Conservation (phyloP, 2,113 vertebrate genomes). For the Neomonachus schauinslandi region DNA sequence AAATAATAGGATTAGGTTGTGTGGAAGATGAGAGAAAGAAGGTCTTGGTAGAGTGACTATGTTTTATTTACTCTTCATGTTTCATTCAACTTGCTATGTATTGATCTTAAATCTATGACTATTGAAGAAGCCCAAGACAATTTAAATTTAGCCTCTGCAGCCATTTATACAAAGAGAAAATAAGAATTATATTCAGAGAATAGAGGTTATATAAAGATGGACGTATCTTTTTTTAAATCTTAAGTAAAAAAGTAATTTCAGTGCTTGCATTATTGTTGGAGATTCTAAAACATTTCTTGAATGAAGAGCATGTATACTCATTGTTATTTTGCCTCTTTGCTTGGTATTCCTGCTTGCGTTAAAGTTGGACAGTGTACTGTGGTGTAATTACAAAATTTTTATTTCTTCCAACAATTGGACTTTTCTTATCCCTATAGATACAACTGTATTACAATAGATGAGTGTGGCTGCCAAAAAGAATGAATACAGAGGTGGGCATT, state of each 20-base stretch:
- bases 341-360: constrained; percentile 53
- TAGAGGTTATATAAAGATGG: constrained; percentile 32
- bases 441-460: not conserved
- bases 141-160: constrained; percentile 55
- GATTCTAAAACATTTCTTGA: constrained; percentile 21
- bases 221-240: not conserved
- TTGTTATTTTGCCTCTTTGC: constrained; percentile 11
- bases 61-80: constrained; percentile 33
- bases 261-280: constrained; percentile 24
- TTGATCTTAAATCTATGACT: constrained; percentile 28
- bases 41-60: not conserved
- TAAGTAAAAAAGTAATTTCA: constrained; percentile 31
- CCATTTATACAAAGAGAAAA: constrained; percentile 41
- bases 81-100: constrained; percentile 39
- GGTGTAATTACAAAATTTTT: not conserved
- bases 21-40: not conserved
- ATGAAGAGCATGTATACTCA: constrained; percentile 36
- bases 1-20: not conserved
- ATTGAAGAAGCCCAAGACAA: constrained; percentile 43
- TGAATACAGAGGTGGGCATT: not conserved
- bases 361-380: not conserved
- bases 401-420: constrained; percentile 43
- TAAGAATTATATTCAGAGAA: constrained; percentile 42
- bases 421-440: not conserved
- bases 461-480: constrained; percentile 54